Percentiles rank a stretch among this genome's conserved stretches.
Conservation (phyloP, 2,113 vertebrate species). For the Propithecus coquereli region DNA sequence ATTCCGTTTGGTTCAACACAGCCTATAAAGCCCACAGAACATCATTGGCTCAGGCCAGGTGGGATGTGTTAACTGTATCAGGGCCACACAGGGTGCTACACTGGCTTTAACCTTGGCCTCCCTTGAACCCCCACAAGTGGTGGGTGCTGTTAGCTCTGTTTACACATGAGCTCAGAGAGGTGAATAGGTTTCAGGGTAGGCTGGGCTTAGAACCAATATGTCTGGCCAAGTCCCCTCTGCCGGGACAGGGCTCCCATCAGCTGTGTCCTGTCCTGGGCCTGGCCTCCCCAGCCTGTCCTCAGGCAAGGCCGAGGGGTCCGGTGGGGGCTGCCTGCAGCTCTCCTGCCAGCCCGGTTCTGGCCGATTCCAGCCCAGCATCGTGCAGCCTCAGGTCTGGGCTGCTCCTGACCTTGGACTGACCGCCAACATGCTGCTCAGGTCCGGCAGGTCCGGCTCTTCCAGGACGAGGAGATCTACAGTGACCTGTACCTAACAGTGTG, state of each 20-base stretch:
- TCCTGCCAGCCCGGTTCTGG: background rate
- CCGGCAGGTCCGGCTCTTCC: conserved; percentile 93
- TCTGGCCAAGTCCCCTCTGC: no score
- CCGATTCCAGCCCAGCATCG: background rate
- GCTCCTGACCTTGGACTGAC: background rate
- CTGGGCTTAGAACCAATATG: fast-evolving
- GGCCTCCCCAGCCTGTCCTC: background rate
- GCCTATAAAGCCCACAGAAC: background rate
- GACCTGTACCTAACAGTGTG: conserved; percentile 95
- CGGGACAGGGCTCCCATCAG: background rate
- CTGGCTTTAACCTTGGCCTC: background rate
- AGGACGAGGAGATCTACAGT: conserved; percentile 93
- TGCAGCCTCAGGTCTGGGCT: background rate
- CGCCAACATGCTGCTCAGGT: conserved; percentile 78
- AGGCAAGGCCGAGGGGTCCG: background rate
- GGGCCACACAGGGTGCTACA: background rate
- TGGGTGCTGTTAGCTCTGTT: background rate
- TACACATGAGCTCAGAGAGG: background rate
- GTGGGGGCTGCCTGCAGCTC: background rate
- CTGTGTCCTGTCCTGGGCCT: fast-evolving
- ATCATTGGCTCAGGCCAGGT: background rate
- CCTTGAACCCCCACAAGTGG: fast-evolving
- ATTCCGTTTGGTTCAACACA: background rate
- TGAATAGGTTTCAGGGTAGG: background rate
- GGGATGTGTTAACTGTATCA: background rate